These are phyloP conservation scores for Girardinichthys multiradiatus DNA, from an alignment of 2,113 vertebrate genomes.

Conservation along the genomic window DNA sequence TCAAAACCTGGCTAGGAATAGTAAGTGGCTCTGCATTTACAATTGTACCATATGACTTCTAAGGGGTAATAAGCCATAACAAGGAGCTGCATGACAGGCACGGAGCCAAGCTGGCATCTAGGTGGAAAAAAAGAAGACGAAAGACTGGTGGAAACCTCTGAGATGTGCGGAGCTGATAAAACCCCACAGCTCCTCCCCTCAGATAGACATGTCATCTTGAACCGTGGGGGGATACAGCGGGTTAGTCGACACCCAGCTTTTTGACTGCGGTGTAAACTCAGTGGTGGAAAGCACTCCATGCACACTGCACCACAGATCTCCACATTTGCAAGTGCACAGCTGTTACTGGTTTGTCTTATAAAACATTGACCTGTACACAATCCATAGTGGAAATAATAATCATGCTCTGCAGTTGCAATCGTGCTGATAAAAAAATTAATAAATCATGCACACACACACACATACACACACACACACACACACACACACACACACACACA, in stretches of 20 bases:
- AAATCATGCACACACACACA: not conserved
- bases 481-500: constrained; percentile 12
- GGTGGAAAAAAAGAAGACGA: constrained; percentile 70
- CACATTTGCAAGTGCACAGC: constrained; percentile 15
- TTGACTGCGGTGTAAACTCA: constrained; percentile 37
- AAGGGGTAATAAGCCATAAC: constrained; percentile 68
- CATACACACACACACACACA: not conserved
- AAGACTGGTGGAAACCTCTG: constrained; percentile 70
- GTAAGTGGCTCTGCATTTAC: constrained; percentile 50
- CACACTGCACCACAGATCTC: constrained; percentile 19
- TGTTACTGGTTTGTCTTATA: constrained; percentile 19
- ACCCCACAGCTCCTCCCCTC: constrained; percentile 53
- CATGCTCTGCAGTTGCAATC: constrained; percentile 29
- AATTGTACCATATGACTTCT: constrained; percentile 48
- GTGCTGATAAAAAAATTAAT: constrained; percentile 12
- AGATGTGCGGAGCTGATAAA: constrained; percentile 70
- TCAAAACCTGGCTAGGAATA: constrained; percentile 45
- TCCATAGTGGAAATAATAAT: constrained; percentile 24
- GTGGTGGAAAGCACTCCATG: constrained; percentile 1
- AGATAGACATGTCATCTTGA: constrained; percentile 65
- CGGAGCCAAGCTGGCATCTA: constrained; percentile 57
- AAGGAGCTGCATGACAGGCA: constrained; percentile 64
- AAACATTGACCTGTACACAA: constrained; percentile 20
- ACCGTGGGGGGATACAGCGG: constrained; percentile 62
- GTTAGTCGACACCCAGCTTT: constrained; percentile 51